Base-by-base conservation (phyloP, 2,888 invertebrate species). In the Eupeodes luniger region DNA sequence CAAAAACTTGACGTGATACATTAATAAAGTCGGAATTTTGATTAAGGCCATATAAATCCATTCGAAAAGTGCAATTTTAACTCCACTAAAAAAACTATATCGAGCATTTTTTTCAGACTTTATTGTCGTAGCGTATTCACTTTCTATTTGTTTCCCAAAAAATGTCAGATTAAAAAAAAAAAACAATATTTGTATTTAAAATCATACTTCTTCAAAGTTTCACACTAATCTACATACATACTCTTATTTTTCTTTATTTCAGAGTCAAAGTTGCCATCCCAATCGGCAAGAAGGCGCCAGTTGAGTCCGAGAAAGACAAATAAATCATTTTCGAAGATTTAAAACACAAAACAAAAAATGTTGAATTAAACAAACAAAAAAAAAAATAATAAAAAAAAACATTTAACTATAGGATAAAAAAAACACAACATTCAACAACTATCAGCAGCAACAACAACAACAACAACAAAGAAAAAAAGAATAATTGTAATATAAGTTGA, bases 251-350 rank as follows among this genome's bases (percentile, higher is more conserved):
- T 62, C 7, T 47, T 94, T 27, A 27, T 27, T 27, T 49, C 94
- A 98, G 98, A 94, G 96, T 98, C 92, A 97, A 97, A 94, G 97
- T 97, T 91, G 97, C 97, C 91, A 96, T 98, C 94, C 98, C 98
- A 90, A 96, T 98, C 94, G 97, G 97, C 94, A 96, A 97, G 93
- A 96, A 97, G 95, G 97, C 97, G 94, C 93, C 95, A 90, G 97
- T 92, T 90, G 93, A 98, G 93, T 96, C 96, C 92, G 96, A 96
- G 93, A 97, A 97, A 95, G 97, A 97, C 94, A 96, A 97, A 95
- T 97, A 96, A 95, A 91, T 81, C 86, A 89, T 87, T 84, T 79
- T 70, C 66, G 49, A 66, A 72, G 70, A 81, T 81, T 70, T 81
- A 59, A 85, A 75, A 84, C 66, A 70, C 62, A 81, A 53, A 64